Base-by-base conservation (phyloP, 2,888 invertebrate genomes). In the Catocala sponsa region DNA sequence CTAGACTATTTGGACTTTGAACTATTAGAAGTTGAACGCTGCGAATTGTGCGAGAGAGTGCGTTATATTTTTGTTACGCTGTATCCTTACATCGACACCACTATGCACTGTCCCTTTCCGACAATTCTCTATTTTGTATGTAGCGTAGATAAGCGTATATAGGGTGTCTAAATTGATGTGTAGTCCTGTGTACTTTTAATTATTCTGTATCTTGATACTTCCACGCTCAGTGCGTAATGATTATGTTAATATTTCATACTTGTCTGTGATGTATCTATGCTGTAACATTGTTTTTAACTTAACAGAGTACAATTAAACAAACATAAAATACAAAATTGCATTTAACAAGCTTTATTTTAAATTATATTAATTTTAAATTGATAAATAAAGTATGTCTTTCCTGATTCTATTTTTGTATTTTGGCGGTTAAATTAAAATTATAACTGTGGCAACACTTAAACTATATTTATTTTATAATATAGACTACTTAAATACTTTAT, bases 221-320 rank as follows among this genome's bases (percentile, higher is more conserved):
- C 42, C 51, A 53, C 59, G 73, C 6, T 61, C 60, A 55, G 60
- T 50, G 59, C 60, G 65, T 60, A 59, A 60, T 74, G 44, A 56
- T 49, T 50, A 53, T 58, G 56, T 53, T 65, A 58, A 62, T 76
- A 74, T 76, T 74, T 77, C 71, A 9, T 76, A 76, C 69, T 70
- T 70, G 72, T 73, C 82, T 82, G 81, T 81, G 82, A 82, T 82
- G 56, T 68, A 66, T 72, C 63, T 38, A 38, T 38, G 35, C 35
- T 38, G 6, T 38, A 38, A 38, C 35, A 7, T 6, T 38, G 1
- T 9, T 9, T 38, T 38, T 38, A 38, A 7, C 6, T 38, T 38
- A 7, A 1, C 35, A 6, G 35, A 38, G 35, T 38, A 38, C 35
- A 38, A 38, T 38, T 67, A 71, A 44, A 12, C 2, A 1, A 46